Evolutionary conservation across 1,140 invertebrate genomes (phyloP).

Genomic region (Heliconius himera): DNA sequence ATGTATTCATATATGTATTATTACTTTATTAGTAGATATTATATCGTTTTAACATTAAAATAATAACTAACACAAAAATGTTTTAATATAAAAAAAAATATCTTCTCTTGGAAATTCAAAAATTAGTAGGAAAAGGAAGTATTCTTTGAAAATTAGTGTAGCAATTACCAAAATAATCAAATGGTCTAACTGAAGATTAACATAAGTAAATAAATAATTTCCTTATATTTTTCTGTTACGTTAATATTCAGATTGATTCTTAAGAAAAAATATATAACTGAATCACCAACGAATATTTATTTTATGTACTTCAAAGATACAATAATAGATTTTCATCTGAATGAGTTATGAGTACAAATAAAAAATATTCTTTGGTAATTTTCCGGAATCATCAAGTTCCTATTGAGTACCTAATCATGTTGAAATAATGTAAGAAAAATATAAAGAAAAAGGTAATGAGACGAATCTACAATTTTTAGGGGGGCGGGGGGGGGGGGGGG

Average conservation of each 20-base stretch:
- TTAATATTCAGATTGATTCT: not conserved
- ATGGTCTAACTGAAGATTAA: not conserved
- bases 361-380: too few relatives aligned
- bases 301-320: too few relatives aligned
- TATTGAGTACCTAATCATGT: too few relatives aligned
- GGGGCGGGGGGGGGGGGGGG: too few relatives aligned
- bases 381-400: too few relatives aligned
- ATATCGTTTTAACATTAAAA: too few relatives aligned
- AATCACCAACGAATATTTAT: not conserved
- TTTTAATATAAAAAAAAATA: not conserved
- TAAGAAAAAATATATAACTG: not conserved
- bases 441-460: not conserved
- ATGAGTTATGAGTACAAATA: too few relatives aligned
- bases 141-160: not conserved
- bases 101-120: not conserved
- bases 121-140: too few relatives aligned
- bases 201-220: not conserved
- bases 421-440: not conserved
- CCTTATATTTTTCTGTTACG: not conserved
- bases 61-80: not conserved
- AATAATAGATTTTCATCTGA: too few relatives aligned
- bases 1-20: too few relatives aligned
- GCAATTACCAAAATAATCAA: not conserved
- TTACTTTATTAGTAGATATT: too few relatives aligned
- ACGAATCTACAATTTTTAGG: not conserved